Percentiles rank a stretch among this genome's conserved stretches.
phyloP scores from a whole-genome alignment of 1,140 invertebrate genomes.

The Procambarus virginalis region DNA sequence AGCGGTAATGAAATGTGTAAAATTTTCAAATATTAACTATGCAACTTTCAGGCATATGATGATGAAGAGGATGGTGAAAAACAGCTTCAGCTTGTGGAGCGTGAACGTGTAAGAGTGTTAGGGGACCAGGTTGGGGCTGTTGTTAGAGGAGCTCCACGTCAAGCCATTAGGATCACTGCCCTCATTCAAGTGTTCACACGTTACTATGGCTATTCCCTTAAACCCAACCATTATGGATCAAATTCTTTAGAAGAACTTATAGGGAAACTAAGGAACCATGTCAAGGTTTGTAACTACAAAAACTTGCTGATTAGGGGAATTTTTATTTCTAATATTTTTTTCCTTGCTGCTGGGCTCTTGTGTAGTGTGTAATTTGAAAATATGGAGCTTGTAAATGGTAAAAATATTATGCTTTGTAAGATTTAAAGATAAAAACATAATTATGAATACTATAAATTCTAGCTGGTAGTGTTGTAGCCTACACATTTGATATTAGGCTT shows the following conservation, averaged over 20 bases:
- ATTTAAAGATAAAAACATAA: too few relatives aligned
- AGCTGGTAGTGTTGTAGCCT: too few relatives aligned
- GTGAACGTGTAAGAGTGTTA: slow-evolving; percentile 77
- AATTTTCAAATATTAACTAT: background rate
- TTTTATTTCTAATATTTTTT: too few relatives aligned
- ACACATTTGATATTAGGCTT: too few relatives aligned
- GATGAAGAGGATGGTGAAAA: slow-evolving; percentile 76
- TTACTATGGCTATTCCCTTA: slow-evolving; percentile 79
- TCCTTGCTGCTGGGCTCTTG: too few relatives aligned
- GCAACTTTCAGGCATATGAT: slow-evolving; percentile 54
- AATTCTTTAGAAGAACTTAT: slow-evolving; percentile 77
- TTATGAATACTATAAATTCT: too few relatives aligned
- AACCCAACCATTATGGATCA: slow-evolving; percentile 78
- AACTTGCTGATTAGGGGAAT: background rate
- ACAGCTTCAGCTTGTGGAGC: slow-evolving; percentile 77
- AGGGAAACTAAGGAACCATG: slow-evolving; percentile 75
- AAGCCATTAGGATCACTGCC: slow-evolving; percentile 75
- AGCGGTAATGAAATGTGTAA: too few relatives aligned
- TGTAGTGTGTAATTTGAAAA: too few relatives aligned
- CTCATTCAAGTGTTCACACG: slow-evolving; percentile 76
- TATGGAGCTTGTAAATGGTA: too few relatives aligned
- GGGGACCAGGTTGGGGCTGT: slow-evolving; percentile 78
- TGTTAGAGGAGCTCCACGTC: slow-evolving; percentile 74
- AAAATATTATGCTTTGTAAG: too few relatives aligned
- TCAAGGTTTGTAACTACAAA: slow-evolving; percentile 74